phyloP scores from a whole-genome alignment of 2,888 invertebrate genomes.

The Dicranocentrus wangi region DNA sequence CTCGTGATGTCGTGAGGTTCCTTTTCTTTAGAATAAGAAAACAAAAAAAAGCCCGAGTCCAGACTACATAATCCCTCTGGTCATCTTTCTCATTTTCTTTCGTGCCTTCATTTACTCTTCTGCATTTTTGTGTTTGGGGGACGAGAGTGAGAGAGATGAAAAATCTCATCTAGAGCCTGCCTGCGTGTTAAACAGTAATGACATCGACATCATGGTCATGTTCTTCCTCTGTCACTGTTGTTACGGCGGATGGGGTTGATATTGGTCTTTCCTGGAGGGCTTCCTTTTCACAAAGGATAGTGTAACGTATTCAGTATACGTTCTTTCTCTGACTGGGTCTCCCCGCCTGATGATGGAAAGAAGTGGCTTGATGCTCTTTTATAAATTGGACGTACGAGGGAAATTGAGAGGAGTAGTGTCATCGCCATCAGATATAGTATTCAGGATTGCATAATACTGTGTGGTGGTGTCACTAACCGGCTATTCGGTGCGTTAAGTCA shows the following conservation, averaged over 20 bases:
- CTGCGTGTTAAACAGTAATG: conserved; percentile 57
- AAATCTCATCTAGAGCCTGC: conserved; percentile 57
- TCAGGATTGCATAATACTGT: no score
- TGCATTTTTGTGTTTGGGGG: neutral
- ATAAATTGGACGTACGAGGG: conserved; percentile 8
- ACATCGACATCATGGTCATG: conserved; percentile 47
- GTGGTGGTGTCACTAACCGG: conserved; percentile 28
- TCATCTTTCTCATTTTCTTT: conserved; percentile 44
- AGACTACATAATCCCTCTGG: conserved; percentile 55
- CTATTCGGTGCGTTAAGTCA: neutral
- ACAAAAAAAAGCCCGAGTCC: conserved; percentile 19
- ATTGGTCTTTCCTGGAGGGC: conserved; percentile 43
- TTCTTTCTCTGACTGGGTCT: no score
- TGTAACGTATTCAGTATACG: no score
- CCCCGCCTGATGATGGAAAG: no score
- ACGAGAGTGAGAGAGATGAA: conserved; percentile 20
- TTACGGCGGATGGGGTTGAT: conserved; percentile 14
- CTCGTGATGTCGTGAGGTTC: neutral
- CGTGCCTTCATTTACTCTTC: conserved; percentile 27
- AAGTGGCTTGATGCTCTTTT: no score
- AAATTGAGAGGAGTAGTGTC: conserved; percentile 25
- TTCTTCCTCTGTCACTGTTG: conserved; percentile 18
- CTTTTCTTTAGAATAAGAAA: no score
- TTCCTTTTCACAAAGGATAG: conserved; percentile 26
- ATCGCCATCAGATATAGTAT: conserved; percentile 40